phyloP scores from a whole-genome alignment of 2,113 vertebrate genomes.

The Chaetorhynchus papuensis region DNA sequence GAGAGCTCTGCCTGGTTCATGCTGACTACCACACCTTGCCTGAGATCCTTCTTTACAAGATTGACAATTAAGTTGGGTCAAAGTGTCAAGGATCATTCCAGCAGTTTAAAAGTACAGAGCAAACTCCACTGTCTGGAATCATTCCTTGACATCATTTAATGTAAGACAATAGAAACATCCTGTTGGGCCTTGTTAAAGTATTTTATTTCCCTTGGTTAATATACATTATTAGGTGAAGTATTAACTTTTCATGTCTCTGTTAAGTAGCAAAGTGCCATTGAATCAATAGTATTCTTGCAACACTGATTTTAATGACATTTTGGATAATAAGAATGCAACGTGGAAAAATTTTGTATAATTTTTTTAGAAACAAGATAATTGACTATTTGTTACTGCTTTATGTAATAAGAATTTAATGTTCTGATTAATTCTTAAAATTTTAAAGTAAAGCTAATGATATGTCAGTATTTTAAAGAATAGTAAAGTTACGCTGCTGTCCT shows the following conservation, averaged over 20 bases:
- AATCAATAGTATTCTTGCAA: background rate
- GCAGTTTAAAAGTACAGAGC: background rate
- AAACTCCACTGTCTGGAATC: background rate
- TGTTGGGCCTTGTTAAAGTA: background rate
- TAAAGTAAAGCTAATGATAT: background rate
- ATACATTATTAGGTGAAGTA: background rate
- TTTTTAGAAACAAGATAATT: background rate
- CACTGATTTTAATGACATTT: background rate
- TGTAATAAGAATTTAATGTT: background rate
- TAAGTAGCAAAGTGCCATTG: background rate
- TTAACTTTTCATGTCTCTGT: background rate
- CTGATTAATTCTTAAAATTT: background rate
- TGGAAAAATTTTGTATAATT: background rate
- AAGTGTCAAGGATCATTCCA: background rate
- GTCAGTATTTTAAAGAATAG: background rate
- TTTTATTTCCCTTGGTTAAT: background rate
- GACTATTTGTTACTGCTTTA: background rate
- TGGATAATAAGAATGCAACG: background rate
- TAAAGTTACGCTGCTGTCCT: background rate
- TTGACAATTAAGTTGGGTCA: background rate
- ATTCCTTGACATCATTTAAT: background rate
- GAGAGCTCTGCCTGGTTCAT: background rate
- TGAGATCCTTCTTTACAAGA: background rate
- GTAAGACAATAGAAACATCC: background rate
- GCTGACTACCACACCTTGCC: background rate